phyloP scores from a whole-genome alignment of 2,113 vertebrate genomes.

The Shinisaurus crocodilurus region DNA sequence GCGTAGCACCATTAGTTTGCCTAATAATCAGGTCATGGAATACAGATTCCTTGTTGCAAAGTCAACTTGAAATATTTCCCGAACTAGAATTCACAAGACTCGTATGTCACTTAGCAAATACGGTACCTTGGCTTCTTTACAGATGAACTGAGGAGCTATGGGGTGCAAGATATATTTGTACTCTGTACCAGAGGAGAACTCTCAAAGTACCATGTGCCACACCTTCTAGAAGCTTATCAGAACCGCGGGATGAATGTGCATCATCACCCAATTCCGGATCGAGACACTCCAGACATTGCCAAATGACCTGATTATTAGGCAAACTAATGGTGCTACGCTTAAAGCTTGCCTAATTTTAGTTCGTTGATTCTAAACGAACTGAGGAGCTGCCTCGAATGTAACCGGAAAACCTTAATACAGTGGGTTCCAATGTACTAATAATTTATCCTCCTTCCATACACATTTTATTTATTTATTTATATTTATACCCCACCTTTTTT shows the following conservation, averaged over 20 bases:
- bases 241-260: conserved; percentile 81
- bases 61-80: background rate
- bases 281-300: conserved; percentile 82
- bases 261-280: conserved; percentile 85
- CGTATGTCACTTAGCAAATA: background rate
- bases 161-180: conserved; percentile 89
- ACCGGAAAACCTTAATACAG: conserved; percentile 87
- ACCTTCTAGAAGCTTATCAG: conserved; percentile 83
- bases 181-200: conserved; percentile 91
- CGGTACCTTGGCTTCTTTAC: conserved; percentile 22
- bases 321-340: no score
- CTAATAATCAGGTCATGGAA: background rate
- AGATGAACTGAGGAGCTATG: conserved; percentile 87
- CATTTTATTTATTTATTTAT: no score
- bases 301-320: no score
- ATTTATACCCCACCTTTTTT: no score
- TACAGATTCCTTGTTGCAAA: background rate
- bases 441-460: background rate
- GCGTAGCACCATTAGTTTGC: background rate
- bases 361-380: conserved; percentile 85
- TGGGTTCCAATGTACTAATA: conserved; percentile 69
- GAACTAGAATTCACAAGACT: background rate
- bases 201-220: conserved; percentile 86
- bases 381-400: conserved; percentile 80
- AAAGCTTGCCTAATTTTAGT: no score